Conservation (phyloP, 2,888 invertebrate species). For the Galerucella nymphaeae region DNA sequence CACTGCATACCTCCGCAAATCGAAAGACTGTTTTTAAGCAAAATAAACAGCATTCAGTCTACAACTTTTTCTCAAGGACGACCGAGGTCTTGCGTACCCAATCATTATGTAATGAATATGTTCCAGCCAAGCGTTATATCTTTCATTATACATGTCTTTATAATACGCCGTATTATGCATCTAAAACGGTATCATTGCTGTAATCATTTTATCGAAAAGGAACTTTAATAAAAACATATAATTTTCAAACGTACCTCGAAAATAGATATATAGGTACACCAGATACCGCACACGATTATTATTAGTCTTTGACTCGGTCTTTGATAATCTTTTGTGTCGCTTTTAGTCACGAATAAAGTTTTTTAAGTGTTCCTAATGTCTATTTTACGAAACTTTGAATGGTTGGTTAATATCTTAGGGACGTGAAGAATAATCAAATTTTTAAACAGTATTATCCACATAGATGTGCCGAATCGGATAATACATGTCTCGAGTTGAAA, state of each 20-base stretch:
- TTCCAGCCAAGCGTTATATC: conserved; percentile 17
- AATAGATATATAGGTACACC: not conserved
- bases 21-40: not conserved
- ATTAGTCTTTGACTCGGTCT: not conserved
- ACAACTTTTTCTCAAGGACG: conserved; percentile 25
- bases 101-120: conserved; percentile 31
- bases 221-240: not conserved
- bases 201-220: not conserved
- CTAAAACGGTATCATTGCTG: not conserved
- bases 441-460: too few species aligned
- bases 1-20: not conserved
- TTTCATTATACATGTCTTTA: conserved; percentile 15
- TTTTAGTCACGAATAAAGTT: not conserved
- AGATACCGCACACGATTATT: conserved; percentile 1
- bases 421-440: too few species aligned
- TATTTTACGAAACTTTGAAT: not conserved
- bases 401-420: not conserved
- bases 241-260: not conserved
- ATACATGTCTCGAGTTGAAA: too few species aligned
- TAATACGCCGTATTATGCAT: conserved; percentile 12
- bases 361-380: not conserved
- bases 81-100: conserved; percentile 28
- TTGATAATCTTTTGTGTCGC: conserved; percentile 2
- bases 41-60: conserved; percentile 19
- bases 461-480: too few species aligned